Percentiles rank a stretch among this genome's conserved stretches.
Conservation (phyloP, 1,140 invertebrate species). For the Trachymyrmex cornetzi region DNA sequence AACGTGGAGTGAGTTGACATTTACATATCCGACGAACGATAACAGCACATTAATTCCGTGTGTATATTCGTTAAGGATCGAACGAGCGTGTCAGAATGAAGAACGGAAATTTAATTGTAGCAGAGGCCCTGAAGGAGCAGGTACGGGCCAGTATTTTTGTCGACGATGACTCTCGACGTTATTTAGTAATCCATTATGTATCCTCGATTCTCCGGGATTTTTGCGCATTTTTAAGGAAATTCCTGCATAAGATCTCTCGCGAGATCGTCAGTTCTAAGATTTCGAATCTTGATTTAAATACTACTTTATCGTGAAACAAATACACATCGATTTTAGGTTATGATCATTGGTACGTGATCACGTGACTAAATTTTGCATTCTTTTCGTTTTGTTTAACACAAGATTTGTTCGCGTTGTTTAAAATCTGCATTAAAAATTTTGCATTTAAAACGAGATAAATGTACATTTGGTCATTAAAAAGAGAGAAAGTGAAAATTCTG, state of each 20-base stretch:
- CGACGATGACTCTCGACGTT: not conserved
- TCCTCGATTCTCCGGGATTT: not conserved
- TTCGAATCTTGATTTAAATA: not conserved
- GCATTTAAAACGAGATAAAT: too few relatives aligned
- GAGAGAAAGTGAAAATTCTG: too few relatives aligned
- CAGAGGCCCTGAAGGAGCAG: constrained; percentile 92
- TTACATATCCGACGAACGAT: not conserved
- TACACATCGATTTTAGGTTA: constrained; percentile 40
- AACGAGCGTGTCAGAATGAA: constrained; percentile 65
- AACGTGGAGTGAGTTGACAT: not conserved
- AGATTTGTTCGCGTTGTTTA: too few relatives aligned
- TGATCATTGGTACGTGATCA: not conserved
- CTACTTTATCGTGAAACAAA: not conserved
- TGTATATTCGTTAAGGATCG: not conserved
- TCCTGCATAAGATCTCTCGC: not conserved
- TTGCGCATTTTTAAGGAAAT: not conserved
- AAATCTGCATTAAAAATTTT: too few relatives aligned
- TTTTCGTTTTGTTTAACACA: not conserved
- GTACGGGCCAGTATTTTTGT: constrained; percentile 82
- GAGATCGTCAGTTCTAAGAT: not conserved
- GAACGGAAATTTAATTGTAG: constrained; percentile 91
- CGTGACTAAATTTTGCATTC: not conserved
- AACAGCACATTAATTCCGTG: not conserved
- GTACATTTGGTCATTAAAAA: too few relatives aligned
- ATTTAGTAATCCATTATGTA: not conserved